phyloP scores from a whole-genome alignment of 2,888 invertebrate genomes.

The Esperia sulphurella region DNA sequence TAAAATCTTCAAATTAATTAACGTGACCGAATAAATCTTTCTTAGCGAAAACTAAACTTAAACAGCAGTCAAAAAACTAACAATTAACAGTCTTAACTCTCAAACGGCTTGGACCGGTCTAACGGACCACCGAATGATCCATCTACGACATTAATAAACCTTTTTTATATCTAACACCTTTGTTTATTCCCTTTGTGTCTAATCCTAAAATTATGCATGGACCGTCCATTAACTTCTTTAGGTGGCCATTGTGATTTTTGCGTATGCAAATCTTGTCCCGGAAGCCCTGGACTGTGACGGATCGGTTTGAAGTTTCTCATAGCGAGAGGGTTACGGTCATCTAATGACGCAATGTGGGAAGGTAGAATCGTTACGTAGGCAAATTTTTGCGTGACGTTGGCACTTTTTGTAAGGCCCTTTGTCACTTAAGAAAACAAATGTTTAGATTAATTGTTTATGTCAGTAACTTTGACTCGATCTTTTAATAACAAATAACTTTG shows the following conservation, averaged over 20 bases:
- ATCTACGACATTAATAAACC: constrained; percentile 67
- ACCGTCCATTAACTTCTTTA: constrained; percentile 65
- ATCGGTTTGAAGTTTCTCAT: constrained; percentile 58
- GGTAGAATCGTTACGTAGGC: constrained; percentile 13
- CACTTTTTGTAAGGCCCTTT: not conserved
- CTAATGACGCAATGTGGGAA: constrained; percentile 46
- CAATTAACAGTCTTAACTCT: constrained; percentile 34
- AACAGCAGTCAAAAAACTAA: constrained; percentile 29
- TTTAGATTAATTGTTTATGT: not conserved
- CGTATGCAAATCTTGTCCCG: constrained; percentile 59
- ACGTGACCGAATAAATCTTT: constrained; percentile 47
- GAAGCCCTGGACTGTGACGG: constrained; percentile 64
- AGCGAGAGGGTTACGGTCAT: constrained; percentile 41
- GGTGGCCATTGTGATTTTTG: constrained; percentile 64
- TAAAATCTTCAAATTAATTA: constrained; percentile 18
- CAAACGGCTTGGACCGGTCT: constrained; percentile 49
- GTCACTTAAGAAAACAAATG: not conserved
- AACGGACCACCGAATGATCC: constrained; percentile 58
- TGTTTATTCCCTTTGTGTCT: constrained; percentile 68
- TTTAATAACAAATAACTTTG: too few species aligned
- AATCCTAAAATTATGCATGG: constrained; percentile 58
- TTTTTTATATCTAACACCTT: constrained; percentile 54
- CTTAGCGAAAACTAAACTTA: constrained; percentile 21
- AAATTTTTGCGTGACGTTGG: constrained; percentile 9
- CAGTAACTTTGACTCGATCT: too few species aligned